Base-by-base conservation (phyloP, 2,888 invertebrate species). In the Noctuana brunneofusca region DNA sequence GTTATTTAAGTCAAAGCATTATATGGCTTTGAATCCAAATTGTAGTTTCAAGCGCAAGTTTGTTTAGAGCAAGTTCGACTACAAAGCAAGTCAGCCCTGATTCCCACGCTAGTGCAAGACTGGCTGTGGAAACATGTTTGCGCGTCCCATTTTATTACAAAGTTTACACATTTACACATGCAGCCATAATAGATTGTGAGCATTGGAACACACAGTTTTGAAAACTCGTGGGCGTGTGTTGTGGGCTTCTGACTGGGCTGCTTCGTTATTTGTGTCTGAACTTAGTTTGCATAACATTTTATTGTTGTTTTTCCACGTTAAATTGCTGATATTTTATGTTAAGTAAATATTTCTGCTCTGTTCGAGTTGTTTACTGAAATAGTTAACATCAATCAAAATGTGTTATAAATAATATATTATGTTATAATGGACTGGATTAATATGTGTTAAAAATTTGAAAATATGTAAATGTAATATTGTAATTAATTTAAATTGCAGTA, bases 151-250 rank as follows among this genome's bases (percentile, higher is more conserved):
- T 62, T 62, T 62, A 62, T 62, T 55, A 62, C 54, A 49, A 57
- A 62, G 38, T 55, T 62, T 62, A 62, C 60, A 60, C 54, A 60
- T 60, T 60, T 54, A 60, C 62, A 62, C 62, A 62, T 55, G 55
- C 62, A 27, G 62, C 38, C 27, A 55, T 55, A 62, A 55, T 55
- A 55, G 62, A 35, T 55, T 62, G 48, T 62, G 55, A 55, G 60
- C 53, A 60, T 60, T 54, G 46, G 48, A 62, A 55, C 46, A 55
- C 27, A 46, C 32, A 49, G 16, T 48, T 35, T 35, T 24, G 48
- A 55, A 43, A 32, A 46, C 49, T 20, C 16, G 60, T 60, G 48
- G 60, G 54, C 48, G 41, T 41, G 41, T 3, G 41, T 14, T 16
- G 41, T 12, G 32, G 12, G 53, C 46, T 43, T 41, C 41, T 24